phyloP scores from a whole-genome alignment of 2,113 vertebrate species.

The Cygnus atratus region DNA sequence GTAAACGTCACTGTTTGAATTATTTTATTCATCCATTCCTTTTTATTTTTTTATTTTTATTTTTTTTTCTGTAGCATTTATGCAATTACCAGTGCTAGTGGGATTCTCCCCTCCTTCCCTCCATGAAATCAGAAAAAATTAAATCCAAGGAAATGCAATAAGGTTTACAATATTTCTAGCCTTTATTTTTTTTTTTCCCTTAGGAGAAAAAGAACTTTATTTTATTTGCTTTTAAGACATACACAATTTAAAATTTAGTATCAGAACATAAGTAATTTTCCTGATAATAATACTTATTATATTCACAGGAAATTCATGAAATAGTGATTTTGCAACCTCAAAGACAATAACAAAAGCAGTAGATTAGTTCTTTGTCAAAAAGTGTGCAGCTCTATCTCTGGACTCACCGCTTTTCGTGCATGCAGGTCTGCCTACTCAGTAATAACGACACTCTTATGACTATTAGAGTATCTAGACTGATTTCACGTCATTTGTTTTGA shows the following conservation, averaged over 20 bases:
- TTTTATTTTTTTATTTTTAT: neutral
- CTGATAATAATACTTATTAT: neutral
- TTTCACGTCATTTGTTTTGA: neutral
- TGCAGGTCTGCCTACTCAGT: neutral
- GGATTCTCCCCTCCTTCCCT: slow-evolving; percentile 4
- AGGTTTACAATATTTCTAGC: neutral
- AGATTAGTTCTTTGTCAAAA: neutral
- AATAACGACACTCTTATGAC: neutral
- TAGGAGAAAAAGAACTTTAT: neutral
- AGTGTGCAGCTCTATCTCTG: neutral
- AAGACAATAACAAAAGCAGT: neutral
- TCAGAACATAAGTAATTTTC: neutral
- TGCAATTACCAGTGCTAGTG: slow-evolving; percentile 61
- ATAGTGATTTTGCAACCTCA: neutral
- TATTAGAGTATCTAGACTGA: neutral
- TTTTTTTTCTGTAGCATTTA: slow-evolving; percentile 33
- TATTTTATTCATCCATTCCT: slow-evolving; percentile 53
- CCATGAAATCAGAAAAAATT: slow-evolving; percentile 74
- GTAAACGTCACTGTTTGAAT: slow-evolving; percentile 64
- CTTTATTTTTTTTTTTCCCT: neutral
- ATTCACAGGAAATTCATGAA: slow-evolving; percentile 9
- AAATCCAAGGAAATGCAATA: slow-evolving; percentile 50
- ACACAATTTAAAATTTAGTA: slow-evolving; percentile 2
- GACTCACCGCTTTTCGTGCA: neutral
- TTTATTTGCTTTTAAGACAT: slow-evolving; percentile 31